Evolutionary conservation across 2,888 invertebrate species (phyloP), one percentile per base, ranked within the genome.

Genomic region (Chouioia cunea): DNA sequence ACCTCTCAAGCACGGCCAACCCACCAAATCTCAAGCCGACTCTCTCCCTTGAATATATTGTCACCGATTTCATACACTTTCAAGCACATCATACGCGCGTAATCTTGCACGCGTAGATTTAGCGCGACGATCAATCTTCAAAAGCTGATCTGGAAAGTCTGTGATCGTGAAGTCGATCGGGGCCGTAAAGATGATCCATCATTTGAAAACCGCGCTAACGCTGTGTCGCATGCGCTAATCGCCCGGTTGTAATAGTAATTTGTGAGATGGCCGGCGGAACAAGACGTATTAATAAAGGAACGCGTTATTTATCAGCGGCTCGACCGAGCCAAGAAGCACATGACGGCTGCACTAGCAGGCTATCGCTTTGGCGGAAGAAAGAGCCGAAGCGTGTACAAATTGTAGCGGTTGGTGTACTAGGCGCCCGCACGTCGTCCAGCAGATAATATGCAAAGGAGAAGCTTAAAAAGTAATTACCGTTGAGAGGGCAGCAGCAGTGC

Each of bases 401-500:
- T 75, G 73, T 65, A 20, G 23, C 44, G 47, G 20, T 20, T 20
- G 44, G 27, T 6, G 46, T 16, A 15, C 47, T 20, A 20, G n/a
- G 36, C 53, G 54, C 62, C 23, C 36, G 23, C 36, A 57, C 64
- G 48, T 60, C 67, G 52, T 74, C 75, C 70, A 72, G 77, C 77
- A 78, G 81, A 82, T 83, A 82, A 83, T 83, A 81, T 81, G 80
- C 81, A 82, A 81, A 79, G 77, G 79, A 80, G 81, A 83, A 81
- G 84, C 84, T 85, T 84, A 83, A 84, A 85, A 85, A 84, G 84
- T 85, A 85, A 85, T 85, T 84, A 84, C 82, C 78, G 78, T 76
- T 80, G 81, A 82, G 63, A 46, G 62, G 23, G 80, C 81, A 80
- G 83, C n/a, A 78, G 79, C 76, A n/a, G n/a, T n/a, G n/a, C n/a